Percentiles rank a stretch among this genome's conserved stretches.
phyloP scores from a whole-genome alignment of 2,797 vertebrate species.

The Enteromius mattozi region DNA sequence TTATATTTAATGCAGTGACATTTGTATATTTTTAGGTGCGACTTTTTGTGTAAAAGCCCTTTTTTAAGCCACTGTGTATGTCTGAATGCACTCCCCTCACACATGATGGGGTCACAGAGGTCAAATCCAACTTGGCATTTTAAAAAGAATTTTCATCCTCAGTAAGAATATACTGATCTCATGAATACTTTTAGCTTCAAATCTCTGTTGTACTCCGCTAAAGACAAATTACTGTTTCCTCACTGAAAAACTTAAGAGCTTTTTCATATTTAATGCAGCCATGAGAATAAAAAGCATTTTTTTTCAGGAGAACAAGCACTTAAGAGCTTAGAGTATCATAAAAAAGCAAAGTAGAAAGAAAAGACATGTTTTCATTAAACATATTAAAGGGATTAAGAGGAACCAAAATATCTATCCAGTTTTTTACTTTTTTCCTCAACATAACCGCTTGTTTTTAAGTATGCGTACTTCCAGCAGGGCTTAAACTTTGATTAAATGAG shows the following conservation, averaged over 20 bases:
- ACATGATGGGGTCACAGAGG: neutral
- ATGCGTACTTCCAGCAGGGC: conserved; percentile 20
- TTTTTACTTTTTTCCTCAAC: conserved; percentile 23
- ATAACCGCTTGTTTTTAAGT: conserved; percentile 32
- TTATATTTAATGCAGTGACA: neutral
- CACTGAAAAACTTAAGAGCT: conserved; percentile 18
- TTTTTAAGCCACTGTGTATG: neutral
- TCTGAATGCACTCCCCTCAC: neutral
- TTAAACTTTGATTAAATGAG: conserved; percentile 50
- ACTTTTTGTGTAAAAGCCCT: neutral
- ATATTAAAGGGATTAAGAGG: conserved; percentile 44
- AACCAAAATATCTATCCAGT: conserved; percentile 38
- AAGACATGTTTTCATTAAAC: conserved; percentile 33
- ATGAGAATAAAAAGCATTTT: conserved; percentile 18
- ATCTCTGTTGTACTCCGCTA: neutral
- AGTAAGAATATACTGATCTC: neutral
- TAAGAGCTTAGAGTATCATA: conserved; percentile 15
- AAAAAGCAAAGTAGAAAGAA: conserved; percentile 34
- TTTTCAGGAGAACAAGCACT: conserved; percentile 7
- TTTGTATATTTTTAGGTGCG: neutral
- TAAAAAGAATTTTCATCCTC: neutral
- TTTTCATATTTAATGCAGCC: conserved; percentile 31
- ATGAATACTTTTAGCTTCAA: neutral
- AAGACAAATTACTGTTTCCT: conserved; percentile 37
- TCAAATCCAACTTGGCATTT: neutral